phyloP scores from a whole-genome alignment of 92 coral and sea anemone species.

The Nematostella vectensis region DNA sequence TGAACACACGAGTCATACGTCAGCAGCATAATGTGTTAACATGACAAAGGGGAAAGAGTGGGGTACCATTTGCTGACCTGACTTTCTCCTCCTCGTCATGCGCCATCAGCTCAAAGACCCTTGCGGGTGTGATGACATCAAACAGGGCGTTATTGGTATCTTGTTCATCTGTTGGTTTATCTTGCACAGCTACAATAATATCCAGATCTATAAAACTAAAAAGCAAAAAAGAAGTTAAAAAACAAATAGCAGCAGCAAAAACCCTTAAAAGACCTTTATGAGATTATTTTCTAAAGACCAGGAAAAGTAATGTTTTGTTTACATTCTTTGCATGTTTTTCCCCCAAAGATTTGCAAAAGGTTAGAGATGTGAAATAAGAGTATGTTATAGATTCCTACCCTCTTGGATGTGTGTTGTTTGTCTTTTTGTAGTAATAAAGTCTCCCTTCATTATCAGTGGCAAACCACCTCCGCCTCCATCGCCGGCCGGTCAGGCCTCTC shows the following conservation, averaged over 20 bases:
- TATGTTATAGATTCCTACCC: too few species aligned
- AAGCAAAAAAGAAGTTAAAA: background rate
- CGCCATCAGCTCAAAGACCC: conserved; percentile 91
- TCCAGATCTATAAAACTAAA: conserved; percentile 84
- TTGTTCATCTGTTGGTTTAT: conserved; percentile 58
- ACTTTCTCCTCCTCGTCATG: conserved; percentile 89
- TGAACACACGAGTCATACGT: too few species aligned
- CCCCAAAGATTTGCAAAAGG: too few species aligned
- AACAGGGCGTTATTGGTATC: conserved; percentile 82
- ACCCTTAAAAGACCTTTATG: too few species aligned
- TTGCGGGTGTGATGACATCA: conserved; percentile 63
- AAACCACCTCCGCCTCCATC: conserved; percentile 96
- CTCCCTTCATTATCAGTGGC: conserved; percentile 83
- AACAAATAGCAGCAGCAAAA: background rate
- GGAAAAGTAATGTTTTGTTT: too few species aligned
- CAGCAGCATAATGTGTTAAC: too few species aligned
- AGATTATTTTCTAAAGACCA: too few species aligned
- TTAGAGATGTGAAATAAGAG: too few species aligned
- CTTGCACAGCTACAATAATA: conserved; percentile 82
- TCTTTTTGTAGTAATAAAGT: conserved; percentile 88
- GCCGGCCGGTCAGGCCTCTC: conserved; percentile 73
- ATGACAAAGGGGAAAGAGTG: too few species aligned
- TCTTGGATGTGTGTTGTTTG: conserved; percentile 74
- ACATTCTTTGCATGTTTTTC: too few species aligned
- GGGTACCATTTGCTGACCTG: conserved; percentile 49